Base-by-base conservation (phyloP, 1,140 invertebrate genomes). In the Camponotus pennsylvanicus region DNA sequence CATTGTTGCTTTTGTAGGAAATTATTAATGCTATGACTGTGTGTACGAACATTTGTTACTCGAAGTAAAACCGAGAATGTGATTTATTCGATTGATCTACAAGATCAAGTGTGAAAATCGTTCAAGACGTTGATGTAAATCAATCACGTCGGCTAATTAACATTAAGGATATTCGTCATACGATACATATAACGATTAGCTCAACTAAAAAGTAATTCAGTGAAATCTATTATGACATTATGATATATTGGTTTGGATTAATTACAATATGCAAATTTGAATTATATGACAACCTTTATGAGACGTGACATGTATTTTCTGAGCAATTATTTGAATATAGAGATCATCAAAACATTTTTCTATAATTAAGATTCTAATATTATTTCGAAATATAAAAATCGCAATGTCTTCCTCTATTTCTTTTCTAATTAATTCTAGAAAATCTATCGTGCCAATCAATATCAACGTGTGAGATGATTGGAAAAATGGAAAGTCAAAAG, bases 141-240 rank as follows among this genome's bases (percentile, higher is more conserved):
- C 32, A 45, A 27, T 34, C n/a, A 37, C 40, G 57, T 8, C 21
- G 27, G 15, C n/a, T 77, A 77, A 77, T 34, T 27, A 21, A 77
- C 5, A 77, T 63, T 77, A 77, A 64, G 45, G n/a, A 69, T 79
- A 69, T 79, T 57, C 55, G 21, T 55, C 61, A 15, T 32, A 49
- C 18, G 11, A 34, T 32, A 52, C 7, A 40, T 0, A n/a, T 67
- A 79, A 66, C 8, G 32, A 18, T 32, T 52, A 64, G 1, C 11
- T 15, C 21, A 18, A 73, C 6, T 42, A 32, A 15, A 71, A 71
- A 71, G 6, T 71, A 82, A 82, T 34, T 57, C 45, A 70, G 15
- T 7, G 6, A 71, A 71, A 59, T 59, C 21, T 18, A 57, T 82
- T 71, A 80, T 80, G 15, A 70, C 9, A 42, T 52, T 69, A 27